These are phyloP conservation scores for Mongoloraphidia duomilia DNA, from an alignment of 2,888 invertebrate genomes.

Conservation along the genomic window DNA sequence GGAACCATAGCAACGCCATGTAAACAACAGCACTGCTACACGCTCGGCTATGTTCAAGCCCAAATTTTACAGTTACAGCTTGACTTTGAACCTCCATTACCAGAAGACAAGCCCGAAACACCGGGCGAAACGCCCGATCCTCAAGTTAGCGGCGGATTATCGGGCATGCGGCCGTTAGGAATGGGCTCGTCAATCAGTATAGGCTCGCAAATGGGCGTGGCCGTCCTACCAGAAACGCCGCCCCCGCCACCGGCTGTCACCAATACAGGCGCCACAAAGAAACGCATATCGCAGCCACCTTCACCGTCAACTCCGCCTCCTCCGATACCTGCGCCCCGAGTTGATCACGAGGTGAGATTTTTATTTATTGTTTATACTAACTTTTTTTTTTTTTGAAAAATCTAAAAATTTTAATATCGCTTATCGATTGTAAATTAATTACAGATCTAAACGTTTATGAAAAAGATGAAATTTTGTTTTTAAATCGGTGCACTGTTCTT, in stretches of 20 bases:
- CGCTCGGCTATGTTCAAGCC: no score
- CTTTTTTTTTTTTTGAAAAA: no score
- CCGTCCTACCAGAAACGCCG: conserved; percentile 35
- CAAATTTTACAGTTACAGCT: conserved; percentile 29
- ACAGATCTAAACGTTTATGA: no score
- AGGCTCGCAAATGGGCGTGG: conserved; percentile 24
- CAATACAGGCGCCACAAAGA: conserved; percentile 22
- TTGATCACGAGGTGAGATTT: conserved; percentile 42
- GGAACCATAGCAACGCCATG: no score
- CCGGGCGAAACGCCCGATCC: conserved; percentile 67
- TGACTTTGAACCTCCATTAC: conserved; percentile 32
- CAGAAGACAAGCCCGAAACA: conserved; percentile 52
- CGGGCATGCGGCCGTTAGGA: conserved; percentile 65
- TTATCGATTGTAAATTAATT: no score
- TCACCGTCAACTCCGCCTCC: conserved; percentile 41
- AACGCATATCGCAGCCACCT: conserved; percentile 35
- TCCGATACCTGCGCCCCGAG: conserved; percentile 35
- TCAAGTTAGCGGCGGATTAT: conserved; percentile 51
- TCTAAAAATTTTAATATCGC: no score
- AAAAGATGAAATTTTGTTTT: no score
- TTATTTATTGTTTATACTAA: not conserved
- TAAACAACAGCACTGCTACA: no score
- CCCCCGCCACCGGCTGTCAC: conserved; percentile 35
- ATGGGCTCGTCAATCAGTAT: conserved; percentile 34
- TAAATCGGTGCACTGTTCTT: no score